phyloP scores from a whole-genome alignment of 2,113 vertebrate species.

The Bucco capensis region DNA sequence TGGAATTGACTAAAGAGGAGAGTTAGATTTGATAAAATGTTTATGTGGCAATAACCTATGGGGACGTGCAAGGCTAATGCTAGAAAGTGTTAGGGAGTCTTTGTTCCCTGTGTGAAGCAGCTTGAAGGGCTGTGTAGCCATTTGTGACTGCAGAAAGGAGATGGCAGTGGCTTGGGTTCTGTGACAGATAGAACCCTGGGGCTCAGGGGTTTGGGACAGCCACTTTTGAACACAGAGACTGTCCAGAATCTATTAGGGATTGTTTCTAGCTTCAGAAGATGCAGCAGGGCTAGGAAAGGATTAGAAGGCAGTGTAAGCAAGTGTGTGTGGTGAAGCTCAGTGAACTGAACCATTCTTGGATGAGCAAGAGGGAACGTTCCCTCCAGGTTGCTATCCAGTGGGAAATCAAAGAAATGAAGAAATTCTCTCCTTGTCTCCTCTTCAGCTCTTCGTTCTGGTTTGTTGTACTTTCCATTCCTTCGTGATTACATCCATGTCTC shows the following conservation, averaged over 20 bases:
- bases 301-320: neutral
- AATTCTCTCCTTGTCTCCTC: neutral
- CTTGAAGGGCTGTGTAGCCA: neutral
- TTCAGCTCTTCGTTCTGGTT: constrained; percentile 22
- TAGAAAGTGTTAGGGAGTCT: neutral
- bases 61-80: neutral
- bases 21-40: neutral
- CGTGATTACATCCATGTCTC: neutral
- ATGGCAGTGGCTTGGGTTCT: neutral
- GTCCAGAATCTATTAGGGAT: neutral
- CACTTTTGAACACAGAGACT: neutral
- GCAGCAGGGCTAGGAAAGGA: neutral
- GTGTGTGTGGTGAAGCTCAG: neutral
- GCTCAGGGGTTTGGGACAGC: neutral
- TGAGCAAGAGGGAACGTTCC: neutral
- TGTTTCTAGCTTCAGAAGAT: neutral
- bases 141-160: neutral
- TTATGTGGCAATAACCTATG: neutral
- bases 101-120: neutral
- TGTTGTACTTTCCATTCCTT: constrained; percentile 24
- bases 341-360: neutral
- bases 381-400: neutral
- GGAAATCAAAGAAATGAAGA: constrained; percentile 23
- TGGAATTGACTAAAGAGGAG: neutral
- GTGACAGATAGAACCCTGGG: neutral